Evolutionary conservation across 1,140 invertebrate species (phyloP).

Genomic region (Drosophila willistoni): DNA sequence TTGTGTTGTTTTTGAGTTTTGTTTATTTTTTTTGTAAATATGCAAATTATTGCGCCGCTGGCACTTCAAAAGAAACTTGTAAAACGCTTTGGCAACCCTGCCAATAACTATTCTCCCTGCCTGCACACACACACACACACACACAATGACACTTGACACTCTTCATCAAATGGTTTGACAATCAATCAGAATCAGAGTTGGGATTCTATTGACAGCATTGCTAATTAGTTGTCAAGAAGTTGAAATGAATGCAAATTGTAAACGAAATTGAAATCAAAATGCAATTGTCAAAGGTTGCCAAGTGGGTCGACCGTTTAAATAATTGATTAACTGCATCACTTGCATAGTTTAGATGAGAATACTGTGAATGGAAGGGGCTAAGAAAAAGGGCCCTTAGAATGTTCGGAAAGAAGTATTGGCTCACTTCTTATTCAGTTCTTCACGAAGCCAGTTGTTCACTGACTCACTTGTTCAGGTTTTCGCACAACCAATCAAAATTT

Average conservation of each 20-base stretch:
- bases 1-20: constrained; percentile 4
- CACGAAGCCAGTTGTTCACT: too few species aligned
- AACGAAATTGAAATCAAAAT: constrained; percentile 41
- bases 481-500: too few species aligned
- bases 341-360: too few species aligned
- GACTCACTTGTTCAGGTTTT: too few species aligned
- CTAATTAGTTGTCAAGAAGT: constrained; percentile 68
- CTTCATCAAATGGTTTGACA: constrained; percentile 48
- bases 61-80: constrained; percentile 27
- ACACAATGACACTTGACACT: constrained; percentile 35
- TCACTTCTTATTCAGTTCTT: too few species aligned
- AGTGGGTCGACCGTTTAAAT: constrained; percentile 27
- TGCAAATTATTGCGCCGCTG: constrained; percentile 15
- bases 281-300: constrained; percentile 10
- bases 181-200: constrained; percentile 53
- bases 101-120: constrained; percentile 10
- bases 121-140: not conserved
- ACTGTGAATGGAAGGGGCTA: too few species aligned
- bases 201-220: constrained; percentile 35
- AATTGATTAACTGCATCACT: constrained; percentile 17
- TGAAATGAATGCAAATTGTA: constrained; percentile 29
- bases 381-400: too few species aligned
- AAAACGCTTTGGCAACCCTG: constrained; percentile 11
- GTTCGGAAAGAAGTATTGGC: too few species aligned
- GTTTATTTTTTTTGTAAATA: not conserved